Percentiles rank a stretch among this genome's conserved stretches.
These are phyloP conservation scores for Himalopsyche anomala DNA, from an alignment of 2,888 invertebrate species.

Conservation along the genomic window DNA sequence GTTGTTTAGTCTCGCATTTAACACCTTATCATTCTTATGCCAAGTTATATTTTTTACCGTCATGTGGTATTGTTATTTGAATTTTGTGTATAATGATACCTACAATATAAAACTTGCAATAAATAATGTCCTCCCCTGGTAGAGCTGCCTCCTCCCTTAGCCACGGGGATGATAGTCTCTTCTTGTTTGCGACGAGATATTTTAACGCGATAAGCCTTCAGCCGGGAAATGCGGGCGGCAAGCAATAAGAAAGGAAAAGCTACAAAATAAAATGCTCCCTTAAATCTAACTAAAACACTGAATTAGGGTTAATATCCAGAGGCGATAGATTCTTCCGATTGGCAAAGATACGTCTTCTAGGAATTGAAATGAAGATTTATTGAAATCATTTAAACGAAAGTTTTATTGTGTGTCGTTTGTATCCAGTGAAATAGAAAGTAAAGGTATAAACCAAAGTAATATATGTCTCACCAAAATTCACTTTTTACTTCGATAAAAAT, in stretches of 20 bases:
- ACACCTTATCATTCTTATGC: too few relatives aligned
- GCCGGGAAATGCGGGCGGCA: constrained; percentile 8
- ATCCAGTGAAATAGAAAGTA: neutral
- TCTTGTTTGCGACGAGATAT: constrained; percentile 25
- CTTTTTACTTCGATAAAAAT: too few relatives aligned
- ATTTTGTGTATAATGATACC: too few relatives aligned
- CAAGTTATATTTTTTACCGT: too few relatives aligned
- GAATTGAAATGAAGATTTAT: constrained; percentile 34
- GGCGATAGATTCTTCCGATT: constrained; percentile 20
- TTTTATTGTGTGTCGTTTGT: constrained; percentile 30
- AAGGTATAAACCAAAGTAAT: neutral
- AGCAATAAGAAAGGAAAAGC: neutral
- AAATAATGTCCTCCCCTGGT: neutral
- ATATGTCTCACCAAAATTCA: too few relatives aligned
- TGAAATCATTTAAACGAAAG: neutral
- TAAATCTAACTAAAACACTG: constrained; percentile 31
- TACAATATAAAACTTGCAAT: neutral
- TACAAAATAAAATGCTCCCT: constrained; percentile 15
- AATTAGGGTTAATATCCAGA: constrained; percentile 30
- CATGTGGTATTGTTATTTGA: too few relatives aligned
- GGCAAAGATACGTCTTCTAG: constrained; percentile 4
- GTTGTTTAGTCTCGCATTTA: too few relatives aligned
- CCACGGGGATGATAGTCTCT: constrained; percentile 1
- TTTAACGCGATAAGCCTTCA: constrained; percentile 8
- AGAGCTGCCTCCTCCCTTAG: neutral